Evolutionary conservation across 2,888 invertebrate species (phyloP).

Genomic region (Tetanocera ferruginea): DNA sequence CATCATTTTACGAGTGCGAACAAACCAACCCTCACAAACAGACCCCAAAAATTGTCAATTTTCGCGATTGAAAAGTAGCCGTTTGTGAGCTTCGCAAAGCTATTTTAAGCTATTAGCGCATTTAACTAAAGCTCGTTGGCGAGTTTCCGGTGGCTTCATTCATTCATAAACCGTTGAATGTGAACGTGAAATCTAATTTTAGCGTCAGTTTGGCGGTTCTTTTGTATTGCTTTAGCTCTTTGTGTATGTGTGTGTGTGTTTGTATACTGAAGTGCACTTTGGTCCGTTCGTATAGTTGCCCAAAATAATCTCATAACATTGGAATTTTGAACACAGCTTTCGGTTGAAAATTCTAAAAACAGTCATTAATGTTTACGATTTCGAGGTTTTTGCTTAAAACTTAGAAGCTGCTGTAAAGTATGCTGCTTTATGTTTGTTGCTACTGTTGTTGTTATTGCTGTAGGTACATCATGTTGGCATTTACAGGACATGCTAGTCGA

Average conservation of each 20-base stretch:
- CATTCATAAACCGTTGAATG: neutral
- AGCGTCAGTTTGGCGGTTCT: slow-evolving; percentile 28
- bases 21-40: neutral
- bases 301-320: slow-evolving; percentile 8
- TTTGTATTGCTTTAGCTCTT: neutral
- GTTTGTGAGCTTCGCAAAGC: slow-evolving; percentile 1
- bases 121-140: slow-evolving; percentile 25
- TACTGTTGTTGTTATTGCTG: neutral
- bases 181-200: slow-evolving; percentile 19
- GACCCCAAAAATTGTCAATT: slow-evolving; percentile 33
- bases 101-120: slow-evolving; percentile 32
- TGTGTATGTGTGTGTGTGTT: neutral
- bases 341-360: neutral
- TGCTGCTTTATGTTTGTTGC: neutral
- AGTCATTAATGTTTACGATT: slow-evolving; percentile 36
- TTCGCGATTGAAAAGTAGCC: slow-evolving; percentile 29
- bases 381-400: slow-evolving; percentile 28
- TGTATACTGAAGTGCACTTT: neutral
- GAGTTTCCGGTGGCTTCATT: neutral
- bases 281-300: neutral
- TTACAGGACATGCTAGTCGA: slow-evolving; percentile 23
- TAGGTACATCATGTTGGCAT: neutral
- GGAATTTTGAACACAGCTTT: neutral
- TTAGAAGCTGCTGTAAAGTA: slow-evolving; percentile 18
- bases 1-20: neutral